phyloP scores from a whole-genome alignment of 2,113 vertebrate genomes.

The human region DNA sequence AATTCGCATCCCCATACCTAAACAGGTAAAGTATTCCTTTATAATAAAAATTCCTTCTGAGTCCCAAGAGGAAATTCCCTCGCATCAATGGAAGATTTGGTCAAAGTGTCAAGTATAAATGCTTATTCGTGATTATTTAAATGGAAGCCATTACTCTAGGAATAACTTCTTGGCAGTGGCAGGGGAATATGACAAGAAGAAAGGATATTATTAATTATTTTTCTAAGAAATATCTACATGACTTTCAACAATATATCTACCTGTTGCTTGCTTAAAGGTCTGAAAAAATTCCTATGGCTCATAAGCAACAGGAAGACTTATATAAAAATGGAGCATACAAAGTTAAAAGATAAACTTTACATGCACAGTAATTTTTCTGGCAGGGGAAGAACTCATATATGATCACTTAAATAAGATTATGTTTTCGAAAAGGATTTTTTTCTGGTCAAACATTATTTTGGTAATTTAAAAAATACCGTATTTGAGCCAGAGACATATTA shows the following conservation, averaged over 20 bases:
- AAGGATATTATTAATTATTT: not conserved
- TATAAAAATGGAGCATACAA: constrained; percentile 11
- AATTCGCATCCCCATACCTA: not conserved
- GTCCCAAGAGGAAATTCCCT: not conserved
- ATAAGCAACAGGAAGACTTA: not conserved
- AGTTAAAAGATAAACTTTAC: constrained; percentile 40
- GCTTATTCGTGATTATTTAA: not conserved
- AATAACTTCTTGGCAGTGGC: not conserved
- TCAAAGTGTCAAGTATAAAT: not conserved
- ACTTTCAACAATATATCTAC: not conserved
- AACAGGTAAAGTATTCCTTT: not conserved
- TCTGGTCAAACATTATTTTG: constrained; percentile 46
- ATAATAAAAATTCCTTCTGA: not conserved
- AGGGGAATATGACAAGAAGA: not conserved
- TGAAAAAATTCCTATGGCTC: not conserved
- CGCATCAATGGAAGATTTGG: not conserved
- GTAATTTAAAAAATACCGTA: constrained; percentile 53
- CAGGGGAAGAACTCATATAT: not conserved
- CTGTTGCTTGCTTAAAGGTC: not conserved
- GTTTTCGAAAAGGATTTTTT: constrained; percentile 47
- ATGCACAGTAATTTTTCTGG: constrained; percentile 46
- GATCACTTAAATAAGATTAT: constrained; percentile 43
- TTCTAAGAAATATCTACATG: not conserved
- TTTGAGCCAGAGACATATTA: constrained; percentile 45
- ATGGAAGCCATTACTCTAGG: not conserved